phyloP scores from a whole-genome alignment of 2,888 invertebrate genomes.

The Acleris emargana region DNA sequence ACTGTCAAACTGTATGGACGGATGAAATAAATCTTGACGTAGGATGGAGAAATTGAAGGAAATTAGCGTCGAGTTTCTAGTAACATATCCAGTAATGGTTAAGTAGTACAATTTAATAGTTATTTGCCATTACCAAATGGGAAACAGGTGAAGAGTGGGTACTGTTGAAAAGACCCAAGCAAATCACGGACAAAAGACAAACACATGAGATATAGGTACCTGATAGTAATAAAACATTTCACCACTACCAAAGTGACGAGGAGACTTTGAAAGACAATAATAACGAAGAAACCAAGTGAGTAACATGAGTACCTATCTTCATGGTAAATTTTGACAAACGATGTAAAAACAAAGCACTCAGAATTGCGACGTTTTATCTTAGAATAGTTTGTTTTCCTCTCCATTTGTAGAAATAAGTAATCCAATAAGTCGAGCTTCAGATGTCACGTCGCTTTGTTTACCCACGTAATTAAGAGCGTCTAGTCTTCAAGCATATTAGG shows the following conservation, averaged over 20 bases:
- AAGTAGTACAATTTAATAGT: too few species aligned
- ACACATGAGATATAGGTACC: too few species aligned
- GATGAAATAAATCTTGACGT: conserved; percentile 5
- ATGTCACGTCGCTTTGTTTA: conserved; percentile 64
- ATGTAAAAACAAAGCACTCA: conserved; percentile 37
- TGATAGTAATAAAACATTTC: too few species aligned
- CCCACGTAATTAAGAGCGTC: conserved; percentile 64
- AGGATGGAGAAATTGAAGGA: neutral
- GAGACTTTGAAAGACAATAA: conserved; percentile 29
- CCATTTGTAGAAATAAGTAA: conserved; percentile 46
- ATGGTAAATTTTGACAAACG: conserved; percentile 72
- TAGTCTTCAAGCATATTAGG: conserved; percentile 65
- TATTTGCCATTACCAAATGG: too few species aligned
- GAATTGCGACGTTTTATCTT: neutral
- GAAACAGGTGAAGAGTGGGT: too few species aligned
- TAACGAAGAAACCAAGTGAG: neutral
- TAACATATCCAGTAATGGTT: too few species aligned
- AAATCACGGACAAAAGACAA: too few species aligned
- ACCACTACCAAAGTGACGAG: neutral
- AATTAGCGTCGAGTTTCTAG: neutral
- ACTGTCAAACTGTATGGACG: neutral
- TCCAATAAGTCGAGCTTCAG: conserved; percentile 58
- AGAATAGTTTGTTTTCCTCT: conserved; percentile 40
- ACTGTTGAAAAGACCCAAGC: too few species aligned
- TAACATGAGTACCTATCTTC: conserved; percentile 51